Percentiles rank a stretch among this genome's conserved stretches.
Evolutionary conservation across 2,888 invertebrate genomes (phyloP).

Genomic region (Notocelia uddmanniana): DNA sequence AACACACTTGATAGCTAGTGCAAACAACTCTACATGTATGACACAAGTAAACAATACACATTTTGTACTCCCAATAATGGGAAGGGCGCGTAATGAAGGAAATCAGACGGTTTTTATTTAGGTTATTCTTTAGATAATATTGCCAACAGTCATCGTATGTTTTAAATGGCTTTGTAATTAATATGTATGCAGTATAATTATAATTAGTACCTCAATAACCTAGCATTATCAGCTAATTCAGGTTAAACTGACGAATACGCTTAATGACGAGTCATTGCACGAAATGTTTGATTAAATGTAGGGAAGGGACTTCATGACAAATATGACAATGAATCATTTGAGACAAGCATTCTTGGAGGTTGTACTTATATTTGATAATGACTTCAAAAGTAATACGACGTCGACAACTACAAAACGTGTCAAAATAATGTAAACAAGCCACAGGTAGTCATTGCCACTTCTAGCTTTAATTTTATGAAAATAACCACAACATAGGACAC

Average conservation of each 20-base stretch:
- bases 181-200: conserved; percentile 3
- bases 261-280: conserved; percentile 11
- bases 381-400: too few species aligned
- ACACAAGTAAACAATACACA: too few species aligned
- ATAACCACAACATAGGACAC: background rate
- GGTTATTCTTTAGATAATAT: background rate
- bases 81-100: background rate
- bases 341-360: background rate
- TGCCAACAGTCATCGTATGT: background rate
- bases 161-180: background rate
- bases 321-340: background rate
- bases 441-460: too few species aligned
- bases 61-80: background rate
- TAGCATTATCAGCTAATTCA: conserved; percentile 14
- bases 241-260: conserved; percentile 15
- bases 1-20: background rate
- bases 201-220: conserved; percentile 10
- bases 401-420: too few species aligned
- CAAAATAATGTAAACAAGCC: background rate
- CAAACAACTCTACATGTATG: background rate
- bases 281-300: conserved; percentile 1
- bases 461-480: background rate
- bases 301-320: background rate
- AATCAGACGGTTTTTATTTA: background rate
- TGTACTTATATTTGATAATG: background rate